Evolutionary conservation across 2,797 vertebrate genomes (phyloP), one percentile per base, ranked within the genome.

Genomic region (Neoniphon sammara): DNA sequence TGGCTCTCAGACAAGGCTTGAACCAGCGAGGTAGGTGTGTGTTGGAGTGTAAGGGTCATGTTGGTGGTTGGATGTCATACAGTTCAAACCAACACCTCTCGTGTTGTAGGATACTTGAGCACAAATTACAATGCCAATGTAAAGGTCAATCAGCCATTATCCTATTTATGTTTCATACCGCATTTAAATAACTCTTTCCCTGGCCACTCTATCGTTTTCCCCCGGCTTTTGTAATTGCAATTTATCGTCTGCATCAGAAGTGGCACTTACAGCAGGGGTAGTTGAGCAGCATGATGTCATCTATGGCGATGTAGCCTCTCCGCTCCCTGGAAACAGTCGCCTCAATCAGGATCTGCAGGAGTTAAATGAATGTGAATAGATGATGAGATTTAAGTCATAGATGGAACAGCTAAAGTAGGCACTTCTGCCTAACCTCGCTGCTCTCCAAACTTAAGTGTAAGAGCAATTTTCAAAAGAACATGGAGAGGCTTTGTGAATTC

Each of bases 241-340:
- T 79, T 72, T 55, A 74, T 82, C 74, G 75, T 82, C 25, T 15
- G 31, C 23, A 21, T 68, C 61, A 83, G 66, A 80, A 86, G 78
- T 81, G 81, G 66, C 80, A 97, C 97, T 98, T 95, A 99, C 98
- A 96, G 85, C 98, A 99, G 0, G 98, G 97, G 75, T 98, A 98
- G 91, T 97, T 99, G 85, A 98, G 92, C 71, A 99, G 94, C 91
- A 98, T 90, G 85, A 99, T 96, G 92, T 99, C 96, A 87, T 99
- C 98, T 70, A 99, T 85, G 61, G 96, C 97, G n/a, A 99, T 95
- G 89, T 97, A 98, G 59, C 97, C 98, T 77, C 91, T 94, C 12
- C 83, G 94, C 73, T 97, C 97, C 1, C 91, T 90, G 85, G 97
- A 97, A 83, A 98, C 92, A 4, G 95, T 95, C 0, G 96, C 97